Percentiles rank a stretch among this genome's conserved stretches.
phyloP scores from a whole-genome alignment of 2,113 vertebrate species.

The Aegotheles bennettii region DNA sequence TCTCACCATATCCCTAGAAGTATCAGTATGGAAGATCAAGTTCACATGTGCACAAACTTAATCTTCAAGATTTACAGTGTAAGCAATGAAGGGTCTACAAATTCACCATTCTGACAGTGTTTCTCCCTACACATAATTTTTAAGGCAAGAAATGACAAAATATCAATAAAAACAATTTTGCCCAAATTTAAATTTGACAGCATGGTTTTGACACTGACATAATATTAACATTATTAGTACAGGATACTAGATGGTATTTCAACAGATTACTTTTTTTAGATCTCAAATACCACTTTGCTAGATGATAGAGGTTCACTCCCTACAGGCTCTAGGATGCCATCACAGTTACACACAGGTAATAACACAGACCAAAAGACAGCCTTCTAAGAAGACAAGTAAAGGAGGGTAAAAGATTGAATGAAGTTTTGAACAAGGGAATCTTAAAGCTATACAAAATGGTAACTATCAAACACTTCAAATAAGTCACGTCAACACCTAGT shows the following conservation, averaged over 20 bases:
- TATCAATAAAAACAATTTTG: background rate
- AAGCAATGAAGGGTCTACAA: background rate
- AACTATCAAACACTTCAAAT: background rate
- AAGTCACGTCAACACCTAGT: background rate
- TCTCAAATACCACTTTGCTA: background rate
- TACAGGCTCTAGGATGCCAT: background rate
- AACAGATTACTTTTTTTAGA: background rate
- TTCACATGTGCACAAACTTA: background rate
- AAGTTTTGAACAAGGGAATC: background rate
- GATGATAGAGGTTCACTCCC: background rate
- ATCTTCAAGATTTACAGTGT: background rate
- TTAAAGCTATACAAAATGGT: background rate
- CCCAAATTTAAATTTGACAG: background rate
- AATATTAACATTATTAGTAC: background rate
- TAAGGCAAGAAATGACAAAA: background rate
- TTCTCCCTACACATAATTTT: background rate
- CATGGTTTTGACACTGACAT: background rate
- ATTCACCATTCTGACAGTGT: background rate
- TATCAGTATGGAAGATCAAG: background rate
- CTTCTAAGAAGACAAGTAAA: background rate
- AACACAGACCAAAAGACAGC: background rate
- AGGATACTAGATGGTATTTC: background rate
- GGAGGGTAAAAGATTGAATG: background rate
- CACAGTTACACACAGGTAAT: background rate
- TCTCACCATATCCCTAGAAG: background rate